These are phyloP conservation scores for Didymodactylos carnosus DNA, from an alignment of 2,888 invertebrate genomes.

Conservation along the genomic window DNA sequence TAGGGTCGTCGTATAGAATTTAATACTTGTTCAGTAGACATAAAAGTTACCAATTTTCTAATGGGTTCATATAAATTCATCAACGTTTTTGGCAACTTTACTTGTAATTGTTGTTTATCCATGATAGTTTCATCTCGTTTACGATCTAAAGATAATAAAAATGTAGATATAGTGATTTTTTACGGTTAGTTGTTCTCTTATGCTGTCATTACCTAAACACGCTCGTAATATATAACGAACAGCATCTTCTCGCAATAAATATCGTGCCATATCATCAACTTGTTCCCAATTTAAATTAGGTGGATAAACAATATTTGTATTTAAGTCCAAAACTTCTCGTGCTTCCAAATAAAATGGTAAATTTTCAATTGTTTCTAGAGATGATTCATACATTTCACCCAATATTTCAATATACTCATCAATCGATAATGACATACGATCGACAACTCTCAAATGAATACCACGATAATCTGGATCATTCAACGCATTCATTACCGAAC, in stretches of 20 bases:
- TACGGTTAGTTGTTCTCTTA: too few species aligned
- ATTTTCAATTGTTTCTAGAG: background rate
- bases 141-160: too few species aligned
- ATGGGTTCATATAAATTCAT: too few species aligned
- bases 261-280: background rate
- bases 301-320: background rate
- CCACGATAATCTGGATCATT: background rate
- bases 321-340: background rate
- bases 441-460: background rate
- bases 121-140: too few species aligned
- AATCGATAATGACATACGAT: background rate
- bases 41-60: too few species aligned
- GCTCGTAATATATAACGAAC: background rate
- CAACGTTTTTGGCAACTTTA: too few species aligned
- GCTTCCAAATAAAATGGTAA: background rate
- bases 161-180: too few species aligned
- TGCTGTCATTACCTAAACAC: too few species aligned
- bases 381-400: background rate
- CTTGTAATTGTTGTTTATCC: too few species aligned
- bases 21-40: background rate
- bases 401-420: background rate
- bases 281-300: background rate
- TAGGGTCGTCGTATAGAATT: background rate
- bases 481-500: background rate
- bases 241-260: background rate